Conservation (phyloP, 2,113 vertebrate genomes). For the Actenoides hombroni region DNA sequence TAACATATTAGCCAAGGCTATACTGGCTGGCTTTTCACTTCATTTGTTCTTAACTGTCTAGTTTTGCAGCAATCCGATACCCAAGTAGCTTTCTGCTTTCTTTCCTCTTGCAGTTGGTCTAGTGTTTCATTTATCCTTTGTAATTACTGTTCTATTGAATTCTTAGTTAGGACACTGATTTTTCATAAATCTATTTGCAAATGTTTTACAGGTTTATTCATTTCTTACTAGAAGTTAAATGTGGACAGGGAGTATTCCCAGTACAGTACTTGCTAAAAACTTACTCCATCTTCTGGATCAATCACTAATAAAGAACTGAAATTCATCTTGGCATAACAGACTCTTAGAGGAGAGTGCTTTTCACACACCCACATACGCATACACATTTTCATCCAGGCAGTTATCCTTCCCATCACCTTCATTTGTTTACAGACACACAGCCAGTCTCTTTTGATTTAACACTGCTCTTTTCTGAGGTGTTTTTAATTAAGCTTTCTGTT, state of each 20-base stretch:
- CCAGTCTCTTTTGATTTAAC: not conserved
- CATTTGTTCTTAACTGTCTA: not conserved
- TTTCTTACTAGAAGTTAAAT: not conserved
- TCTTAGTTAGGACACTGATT: not conserved
- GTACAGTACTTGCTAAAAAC: not conserved
- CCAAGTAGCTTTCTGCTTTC: not conserved
- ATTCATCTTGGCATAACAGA: not conserved
- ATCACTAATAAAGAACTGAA: not conserved
- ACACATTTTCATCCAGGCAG: not conserved
- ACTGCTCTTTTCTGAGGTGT: not conserved
- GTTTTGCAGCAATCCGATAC: not conserved
- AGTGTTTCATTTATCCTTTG: not conserved
- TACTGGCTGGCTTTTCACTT: accelerated
- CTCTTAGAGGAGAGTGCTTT: not conserved
- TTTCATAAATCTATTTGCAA: not conserved
- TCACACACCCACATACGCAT: accelerated
- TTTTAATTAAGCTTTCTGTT: not conserved
- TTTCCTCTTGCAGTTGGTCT: not conserved
- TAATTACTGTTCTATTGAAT: not conserved
- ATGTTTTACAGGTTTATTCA: not conserved
- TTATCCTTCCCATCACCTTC: accelerated
- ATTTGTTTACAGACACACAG: not conserved
- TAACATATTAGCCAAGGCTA: not conserved
- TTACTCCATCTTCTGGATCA: not conserved
- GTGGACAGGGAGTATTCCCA: not conserved